Conservation (phyloP, 2,888 invertebrate genomes). For the Didymodactylos carnosus region DNA sequence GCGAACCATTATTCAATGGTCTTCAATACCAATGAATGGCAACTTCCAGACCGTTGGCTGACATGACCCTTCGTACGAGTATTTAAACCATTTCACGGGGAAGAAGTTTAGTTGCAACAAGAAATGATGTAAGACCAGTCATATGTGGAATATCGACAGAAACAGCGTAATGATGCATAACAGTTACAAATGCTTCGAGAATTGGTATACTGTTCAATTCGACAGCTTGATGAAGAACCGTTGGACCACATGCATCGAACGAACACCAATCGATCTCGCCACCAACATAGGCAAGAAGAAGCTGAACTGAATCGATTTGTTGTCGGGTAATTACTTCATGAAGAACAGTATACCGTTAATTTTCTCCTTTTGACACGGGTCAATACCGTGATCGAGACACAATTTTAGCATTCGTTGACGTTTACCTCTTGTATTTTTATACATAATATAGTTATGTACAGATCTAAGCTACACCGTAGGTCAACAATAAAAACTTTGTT, state of each 20-base stretch:
- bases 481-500: slow-evolving; percentile 7
- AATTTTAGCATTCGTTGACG: slow-evolving; percentile 8
- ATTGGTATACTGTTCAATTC: slow-evolving; percentile 2
- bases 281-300: background rate
- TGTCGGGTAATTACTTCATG: background rate
- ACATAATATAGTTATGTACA: background rate
- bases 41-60: background rate
- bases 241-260: background rate
- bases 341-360: slow-evolving; percentile 1
- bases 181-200: background rate
- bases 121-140: slow-evolving; percentile 8
- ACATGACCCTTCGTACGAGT: slow-evolving; percentile 1
- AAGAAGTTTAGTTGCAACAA: slow-evolving; percentile 4
- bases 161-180: background rate
- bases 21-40: background rate
- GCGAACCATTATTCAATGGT: background rate
- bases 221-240: slow-evolving; percentile 9
- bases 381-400: slow-evolving; percentile 3
- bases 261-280: slow-evolving; percentile 1
- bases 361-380: background rate
- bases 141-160: slow-evolving; percentile 6
- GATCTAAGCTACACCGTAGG: background rate
- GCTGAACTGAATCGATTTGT: background rate
- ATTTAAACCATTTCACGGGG: background rate
- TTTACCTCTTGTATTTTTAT: background rate